Evolutionary conservation across 2,113 vertebrate genomes (phyloP).

Genomic region (Gymnocephalus cernua): DNA sequence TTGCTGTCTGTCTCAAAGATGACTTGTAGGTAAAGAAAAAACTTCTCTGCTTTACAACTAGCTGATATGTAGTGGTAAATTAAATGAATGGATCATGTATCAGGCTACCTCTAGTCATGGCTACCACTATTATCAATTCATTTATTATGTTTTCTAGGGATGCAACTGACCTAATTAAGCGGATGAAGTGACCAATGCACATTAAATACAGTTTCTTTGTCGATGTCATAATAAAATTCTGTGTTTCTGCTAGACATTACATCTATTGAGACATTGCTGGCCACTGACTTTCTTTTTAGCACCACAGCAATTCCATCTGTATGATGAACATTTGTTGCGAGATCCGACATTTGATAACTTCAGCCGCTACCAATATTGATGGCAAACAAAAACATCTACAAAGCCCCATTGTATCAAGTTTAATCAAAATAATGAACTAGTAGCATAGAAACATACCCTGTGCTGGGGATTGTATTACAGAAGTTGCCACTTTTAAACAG

Average conservation of each 20-base stretch:
- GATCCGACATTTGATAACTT: too few relatives aligned
- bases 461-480: not conserved
- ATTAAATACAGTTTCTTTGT: not conserved
- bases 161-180: not conserved
- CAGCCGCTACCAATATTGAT: too few relatives aligned
- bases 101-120: not conserved
- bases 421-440: not conserved
- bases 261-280: not conserved
- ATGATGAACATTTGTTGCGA: too few relatives aligned
- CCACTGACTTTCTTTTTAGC: too few relatives aligned
- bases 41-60: not conserved
- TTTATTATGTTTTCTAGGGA: not conserved
- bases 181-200: not conserved
- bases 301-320: too few relatives aligned
- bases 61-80: not conserved
- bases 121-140: too few relatives aligned
- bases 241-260: not conserved
- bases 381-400: not conserved
- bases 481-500: not conserved
- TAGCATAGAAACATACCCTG: not conserved
- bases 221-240: not conserved
- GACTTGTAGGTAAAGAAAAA: not conserved
- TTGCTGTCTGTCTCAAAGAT: not conserved
- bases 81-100: not conserved
- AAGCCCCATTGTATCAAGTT: not conserved